Evolutionary conservation across 1,140 invertebrate genomes (phyloP).

Genomic region (Globodera ellingtonae): DNA sequence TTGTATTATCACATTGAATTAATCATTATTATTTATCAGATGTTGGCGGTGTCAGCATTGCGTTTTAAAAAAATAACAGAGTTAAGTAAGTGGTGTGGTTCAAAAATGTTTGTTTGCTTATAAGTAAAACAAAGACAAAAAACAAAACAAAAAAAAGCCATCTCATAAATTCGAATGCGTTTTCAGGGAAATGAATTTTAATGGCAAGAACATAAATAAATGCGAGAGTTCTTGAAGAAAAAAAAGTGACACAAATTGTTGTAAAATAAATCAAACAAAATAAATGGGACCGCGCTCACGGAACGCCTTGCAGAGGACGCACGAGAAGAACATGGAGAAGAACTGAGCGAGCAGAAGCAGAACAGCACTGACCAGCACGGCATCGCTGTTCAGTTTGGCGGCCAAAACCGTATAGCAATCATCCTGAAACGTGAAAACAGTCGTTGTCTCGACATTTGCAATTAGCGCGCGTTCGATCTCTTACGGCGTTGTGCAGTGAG

Average conservation of each 20-base stretch:
- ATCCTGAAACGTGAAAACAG: slow-evolving; percentile 25
- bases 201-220: too few species aligned
- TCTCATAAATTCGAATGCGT: too few species aligned
- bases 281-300: slow-evolving; percentile 58
- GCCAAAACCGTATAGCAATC: slow-evolving; percentile 56
- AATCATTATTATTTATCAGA: too few species aligned
- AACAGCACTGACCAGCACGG: slow-evolving; percentile 50
- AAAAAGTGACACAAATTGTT: slow-evolving; percentile 19
- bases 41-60: too few species aligned
- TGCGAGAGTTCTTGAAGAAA: too few species aligned
- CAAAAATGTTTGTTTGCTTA: slow-evolving; percentile 21
- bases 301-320: slow-evolving; percentile 58
- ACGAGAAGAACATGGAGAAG: slow-evolving; percentile 59
- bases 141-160: too few species aligned
- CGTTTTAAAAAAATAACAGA: too few species aligned
- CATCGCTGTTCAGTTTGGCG: slow-evolving; percentile 53
- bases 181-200: too few species aligned
- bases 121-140: not conserved
- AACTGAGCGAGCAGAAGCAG: slow-evolving; percentile 56
- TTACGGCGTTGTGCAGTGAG: slow-evolving; percentile 16
- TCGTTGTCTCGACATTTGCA: too few species aligned
- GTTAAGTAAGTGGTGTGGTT: not conserved
- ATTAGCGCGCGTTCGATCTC: too few species aligned
- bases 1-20: too few species aligned
- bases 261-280: slow-evolving; percentile 42